These are phyloP conservation scores for Pyrrhosoma nymphula DNA, from an alignment of 2,888 invertebrate species.

Conservation along the genomic window DNA sequence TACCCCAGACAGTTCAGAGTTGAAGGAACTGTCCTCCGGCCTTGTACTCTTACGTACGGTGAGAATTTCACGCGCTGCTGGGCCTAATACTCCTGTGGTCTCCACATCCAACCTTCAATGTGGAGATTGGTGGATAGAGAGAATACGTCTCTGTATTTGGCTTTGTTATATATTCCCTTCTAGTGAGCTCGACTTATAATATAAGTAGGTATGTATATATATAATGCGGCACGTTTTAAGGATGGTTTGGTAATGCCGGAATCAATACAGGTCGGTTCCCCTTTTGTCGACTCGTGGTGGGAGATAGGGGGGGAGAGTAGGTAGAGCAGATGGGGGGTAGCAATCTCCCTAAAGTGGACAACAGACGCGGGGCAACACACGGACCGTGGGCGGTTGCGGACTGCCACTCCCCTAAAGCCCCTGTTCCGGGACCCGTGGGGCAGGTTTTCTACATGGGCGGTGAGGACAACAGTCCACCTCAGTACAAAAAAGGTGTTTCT, in stretches of 20 bases:
- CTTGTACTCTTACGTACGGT: too few relatives aligned
- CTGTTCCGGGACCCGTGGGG: not conserved
- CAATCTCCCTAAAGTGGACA: constrained; percentile 31
- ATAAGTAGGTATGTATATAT: not conserved
- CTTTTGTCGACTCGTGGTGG: not conserved
- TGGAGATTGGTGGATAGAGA: too few relatives aligned
- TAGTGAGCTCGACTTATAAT: too few relatives aligned
- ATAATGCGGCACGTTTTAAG: not conserved
- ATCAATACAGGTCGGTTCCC: constrained; percentile 3
- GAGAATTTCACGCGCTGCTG: too few relatives aligned
- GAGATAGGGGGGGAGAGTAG: not conserved
- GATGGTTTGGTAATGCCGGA: constrained; percentile 21
- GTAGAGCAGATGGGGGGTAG: not conserved
- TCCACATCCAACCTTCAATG: too few relatives aligned
- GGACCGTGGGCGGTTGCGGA: not conserved
- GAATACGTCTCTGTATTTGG: too few relatives aligned
- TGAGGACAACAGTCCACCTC: not conserved
- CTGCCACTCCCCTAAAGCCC: not conserved
- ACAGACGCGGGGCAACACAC: not conserved
- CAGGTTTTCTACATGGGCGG: not conserved
- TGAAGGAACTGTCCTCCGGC: too few relatives aligned
- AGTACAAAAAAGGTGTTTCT: too few relatives aligned
- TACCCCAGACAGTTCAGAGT: too few relatives aligned
- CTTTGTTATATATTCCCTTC: too few relatives aligned
- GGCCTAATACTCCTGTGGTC: too few relatives aligned